These are phyloP conservation scores for Orcinus orca DNA, from an alignment of 2,113 vertebrate genomes.

Conservation along the genomic window DNA sequence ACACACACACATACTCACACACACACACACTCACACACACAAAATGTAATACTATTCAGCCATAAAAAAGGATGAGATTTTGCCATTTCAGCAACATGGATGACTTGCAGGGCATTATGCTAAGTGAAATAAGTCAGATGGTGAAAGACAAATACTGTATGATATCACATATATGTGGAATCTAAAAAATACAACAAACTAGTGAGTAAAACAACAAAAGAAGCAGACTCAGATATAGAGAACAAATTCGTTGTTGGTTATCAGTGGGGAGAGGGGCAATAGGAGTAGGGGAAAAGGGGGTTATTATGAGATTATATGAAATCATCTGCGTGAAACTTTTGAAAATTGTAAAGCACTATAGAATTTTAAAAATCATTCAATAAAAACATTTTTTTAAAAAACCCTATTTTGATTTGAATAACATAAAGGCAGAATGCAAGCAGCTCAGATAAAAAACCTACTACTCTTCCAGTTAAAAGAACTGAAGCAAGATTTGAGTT, in stretches of 20 bases:
- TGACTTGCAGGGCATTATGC: not conserved
- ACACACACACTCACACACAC: too few relatives aligned
- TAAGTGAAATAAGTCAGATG: not conserved
- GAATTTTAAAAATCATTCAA: not conserved
- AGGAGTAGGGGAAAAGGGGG: not conserved
- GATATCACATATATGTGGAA: not conserved
- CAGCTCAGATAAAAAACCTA: not conserved
- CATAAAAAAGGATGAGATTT: not conserved
- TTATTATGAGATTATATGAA: not conserved
- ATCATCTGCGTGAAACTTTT: not conserved
- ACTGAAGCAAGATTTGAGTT: not conserved
- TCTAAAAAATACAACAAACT: not conserved
- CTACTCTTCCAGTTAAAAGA: not conserved
- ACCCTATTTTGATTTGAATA: not conserved
- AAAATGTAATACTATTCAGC: not conserved
- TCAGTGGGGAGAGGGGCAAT: not conserved
- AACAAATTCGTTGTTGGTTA: not conserved
- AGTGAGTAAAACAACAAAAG: not conserved
- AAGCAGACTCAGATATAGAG: not conserved
- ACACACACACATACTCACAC: too few relatives aligned
- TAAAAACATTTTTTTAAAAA: not conserved
- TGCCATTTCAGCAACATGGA: not conserved
- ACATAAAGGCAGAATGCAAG: not conserved
- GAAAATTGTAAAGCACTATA: not conserved
- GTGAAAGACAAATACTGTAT: not conserved